phyloP scores from a whole-genome alignment of 2,888 invertebrate genomes.

The Tipula helvola region DNA sequence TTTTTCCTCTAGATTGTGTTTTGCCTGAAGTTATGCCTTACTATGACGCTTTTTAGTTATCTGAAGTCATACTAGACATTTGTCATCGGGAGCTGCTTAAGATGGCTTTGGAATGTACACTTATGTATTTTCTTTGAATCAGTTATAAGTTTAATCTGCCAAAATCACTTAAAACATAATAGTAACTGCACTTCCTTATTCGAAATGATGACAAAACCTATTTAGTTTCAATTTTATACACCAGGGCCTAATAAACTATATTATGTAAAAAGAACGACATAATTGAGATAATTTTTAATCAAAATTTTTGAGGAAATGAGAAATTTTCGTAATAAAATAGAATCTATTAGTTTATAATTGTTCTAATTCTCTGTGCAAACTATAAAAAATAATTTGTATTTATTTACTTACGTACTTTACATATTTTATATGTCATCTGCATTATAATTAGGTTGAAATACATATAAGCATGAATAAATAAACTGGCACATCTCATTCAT shows the following conservation, averaged over 20 bases:
- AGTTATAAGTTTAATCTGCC: no score
- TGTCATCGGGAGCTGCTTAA: no score
- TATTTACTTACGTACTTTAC: not conserved
- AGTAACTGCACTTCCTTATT: no score
- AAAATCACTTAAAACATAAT: no score
- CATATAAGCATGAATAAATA: not conserved
- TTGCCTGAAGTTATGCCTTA: no score
- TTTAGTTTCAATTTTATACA: not conserved
- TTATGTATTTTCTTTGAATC: no score
- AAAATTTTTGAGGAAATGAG: not conserved
- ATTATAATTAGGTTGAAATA: not conserved
- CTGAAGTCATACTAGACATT: no score
- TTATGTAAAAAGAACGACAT: not conserved
- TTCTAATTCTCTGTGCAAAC: not conserved
- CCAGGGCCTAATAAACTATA: not conserved
- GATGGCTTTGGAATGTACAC: no score
- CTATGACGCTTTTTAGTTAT: no score
- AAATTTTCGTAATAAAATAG: not conserved
- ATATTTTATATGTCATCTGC: not conserved
- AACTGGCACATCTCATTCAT: not conserved
- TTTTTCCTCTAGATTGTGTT: no score
- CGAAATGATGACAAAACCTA: not conserved
- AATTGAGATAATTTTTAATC: not conserved
- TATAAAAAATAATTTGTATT: not conserved
- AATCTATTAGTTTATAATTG: not conserved